Evolutionary conservation across 2,113 vertebrate species (phyloP), one percentile per base, ranked within the genome.

Genomic region (Bagarius yarrelli): DNA sequence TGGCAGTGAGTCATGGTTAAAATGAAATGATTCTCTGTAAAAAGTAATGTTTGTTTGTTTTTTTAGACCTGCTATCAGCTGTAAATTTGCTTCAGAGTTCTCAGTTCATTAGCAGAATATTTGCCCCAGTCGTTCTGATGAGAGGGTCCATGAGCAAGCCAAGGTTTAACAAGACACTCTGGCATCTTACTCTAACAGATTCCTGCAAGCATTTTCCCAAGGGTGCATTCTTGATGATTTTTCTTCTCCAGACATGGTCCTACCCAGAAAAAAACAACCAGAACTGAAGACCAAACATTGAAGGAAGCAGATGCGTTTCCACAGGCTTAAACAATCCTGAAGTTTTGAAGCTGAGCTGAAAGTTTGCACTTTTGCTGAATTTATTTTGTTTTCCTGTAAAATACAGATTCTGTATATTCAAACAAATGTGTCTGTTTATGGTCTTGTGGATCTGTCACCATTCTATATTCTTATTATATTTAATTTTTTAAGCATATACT

Each of bases 81-180:
- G 25, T 34, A 63, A 18, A 82, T 25, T 77, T 19, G 32, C 25
- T 69, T 60, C 56, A 25, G 27, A 63, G 71, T 73, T 52, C 57
- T 73, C 18, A 14, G 69, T 64, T 73, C 56, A 52, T 61, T 78
- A 55, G 57, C 47, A 59, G 67, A 27, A 19, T 40, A 66, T 76
- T 80, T 78, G 57, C 56, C 32, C 27, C 79, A 57, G 66, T 81
- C 66, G 34, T 52, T 69, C 63, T 76, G 79, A 81, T 78, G 30
- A 77, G 50, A 25, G 57, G 27, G 64, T 74, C 32, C 57, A 59
- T n/a, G 70, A 79, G 63, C 32, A 60, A 52, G 16, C 71, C 61
- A n/a, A 23, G 66, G 77, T 84, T 81, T 5, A 57, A 84, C 64
- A 67, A 76, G 83, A 79, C 73, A 81, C 40, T 16, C 57, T 81